These are phyloP conservation scores for Willisornis vidua DNA, from an alignment of 2,113 vertebrate species.

Conservation along the genomic window DNA sequence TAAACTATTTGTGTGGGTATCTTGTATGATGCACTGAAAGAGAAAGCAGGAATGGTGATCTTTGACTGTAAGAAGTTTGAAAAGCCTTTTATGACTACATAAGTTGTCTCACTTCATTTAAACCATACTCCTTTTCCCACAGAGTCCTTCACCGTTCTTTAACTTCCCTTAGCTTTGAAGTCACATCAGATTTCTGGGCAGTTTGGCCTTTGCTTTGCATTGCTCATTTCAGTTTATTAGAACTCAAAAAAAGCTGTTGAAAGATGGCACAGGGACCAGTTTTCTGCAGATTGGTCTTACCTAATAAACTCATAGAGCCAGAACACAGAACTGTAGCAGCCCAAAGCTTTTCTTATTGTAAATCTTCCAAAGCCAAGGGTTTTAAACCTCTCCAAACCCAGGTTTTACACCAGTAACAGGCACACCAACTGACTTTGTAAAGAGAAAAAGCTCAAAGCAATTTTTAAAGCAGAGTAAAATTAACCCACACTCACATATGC, in stretches of 20 bases:
- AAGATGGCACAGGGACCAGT: background rate
- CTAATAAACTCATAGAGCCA: background rate
- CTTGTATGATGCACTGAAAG: background rate
- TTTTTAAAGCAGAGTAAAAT: background rate
- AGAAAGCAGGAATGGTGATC: background rate
- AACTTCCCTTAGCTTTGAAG: background rate
- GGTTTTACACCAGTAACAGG: background rate
- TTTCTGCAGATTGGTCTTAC: background rate
- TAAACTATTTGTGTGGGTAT: background rate
- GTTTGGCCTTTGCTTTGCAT: background rate
- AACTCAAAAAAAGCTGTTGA: background rate
- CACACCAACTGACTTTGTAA: background rate
- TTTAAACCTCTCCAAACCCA: background rate
- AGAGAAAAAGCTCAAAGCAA: background rate
- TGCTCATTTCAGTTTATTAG: background rate
- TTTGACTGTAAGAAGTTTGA: background rate
- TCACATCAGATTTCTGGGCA: background rate
- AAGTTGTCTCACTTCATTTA: background rate
- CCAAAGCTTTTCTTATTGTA: background rate
- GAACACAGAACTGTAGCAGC: background rate
- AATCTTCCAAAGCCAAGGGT: background rate
- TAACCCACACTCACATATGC: background rate
- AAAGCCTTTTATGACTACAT: background rate
- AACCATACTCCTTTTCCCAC: background rate
- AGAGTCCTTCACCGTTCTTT: background rate